phyloP scores from a whole-genome alignment of 2,888 invertebrate species.

The Spialia ferax region DNA sequence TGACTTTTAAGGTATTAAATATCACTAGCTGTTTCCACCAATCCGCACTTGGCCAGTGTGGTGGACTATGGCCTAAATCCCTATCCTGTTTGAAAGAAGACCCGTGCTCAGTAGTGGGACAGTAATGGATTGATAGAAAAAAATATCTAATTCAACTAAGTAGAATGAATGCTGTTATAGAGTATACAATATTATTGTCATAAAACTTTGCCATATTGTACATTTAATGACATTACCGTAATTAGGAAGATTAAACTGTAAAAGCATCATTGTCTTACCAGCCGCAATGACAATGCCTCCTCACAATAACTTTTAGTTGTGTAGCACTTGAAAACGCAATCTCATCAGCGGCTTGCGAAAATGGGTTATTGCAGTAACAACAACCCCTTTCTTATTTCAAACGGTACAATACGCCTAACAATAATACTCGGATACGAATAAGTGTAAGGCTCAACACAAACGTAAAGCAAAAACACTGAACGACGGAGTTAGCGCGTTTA shows the following conservation, averaged over 20 bases:
- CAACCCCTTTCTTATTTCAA: conserved; percentile 33
- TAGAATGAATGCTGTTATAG: background rate
- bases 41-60: no score
- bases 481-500: no score
- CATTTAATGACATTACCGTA: background rate
- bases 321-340: conserved; percentile 37
- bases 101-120: no score
- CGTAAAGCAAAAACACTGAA: background rate
- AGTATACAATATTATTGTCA: no score
- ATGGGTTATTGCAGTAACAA: conserved; percentile 34
- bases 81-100: no score
- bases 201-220: background rate
- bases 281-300: background rate
- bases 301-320: conserved; percentile 26
- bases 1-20: no score
- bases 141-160: no score
- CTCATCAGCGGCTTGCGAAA: conserved; percentile 36
- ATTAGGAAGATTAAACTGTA: background rate
- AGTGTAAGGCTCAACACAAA: background rate
- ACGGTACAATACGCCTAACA: conserved; percentile 30
- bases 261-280: conserved; percentile 13
- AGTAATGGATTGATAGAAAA: no score
- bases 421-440: conserved; percentile 25
- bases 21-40: no score
- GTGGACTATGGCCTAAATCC: no score